phyloP scores from a whole-genome alignment of 2,113 vertebrate genomes.

The Melospiza melodia region DNA sequence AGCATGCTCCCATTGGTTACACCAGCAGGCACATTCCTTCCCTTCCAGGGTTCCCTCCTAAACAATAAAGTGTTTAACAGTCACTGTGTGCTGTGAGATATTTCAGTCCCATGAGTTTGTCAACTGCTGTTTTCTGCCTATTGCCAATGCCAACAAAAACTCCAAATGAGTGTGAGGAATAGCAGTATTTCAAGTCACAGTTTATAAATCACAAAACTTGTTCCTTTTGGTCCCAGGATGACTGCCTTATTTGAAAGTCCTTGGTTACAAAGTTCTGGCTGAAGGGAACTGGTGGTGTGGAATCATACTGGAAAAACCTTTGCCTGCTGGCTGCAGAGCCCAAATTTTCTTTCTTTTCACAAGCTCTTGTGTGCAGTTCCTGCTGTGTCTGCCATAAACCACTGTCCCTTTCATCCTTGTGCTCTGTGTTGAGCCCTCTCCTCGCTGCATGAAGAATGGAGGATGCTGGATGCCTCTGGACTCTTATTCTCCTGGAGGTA shows the following conservation, averaged over 20 bases:
- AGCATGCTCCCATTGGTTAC: not conserved
- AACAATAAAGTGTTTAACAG: conserved; percentile 66
- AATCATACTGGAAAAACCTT: not conserved
- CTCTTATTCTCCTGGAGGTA: not conserved
- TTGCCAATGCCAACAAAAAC: not conserved
- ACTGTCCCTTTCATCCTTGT: not conserved
- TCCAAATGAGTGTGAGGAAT: not conserved
- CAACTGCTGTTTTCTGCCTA: not conserved
- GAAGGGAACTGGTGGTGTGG: not conserved
- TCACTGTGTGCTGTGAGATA: conserved; percentile 43
- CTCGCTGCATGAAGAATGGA: not conserved
- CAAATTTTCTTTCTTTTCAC: not conserved
- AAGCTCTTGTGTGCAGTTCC: not conserved
- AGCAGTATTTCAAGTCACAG: conserved; percentile 3
- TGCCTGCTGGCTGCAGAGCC: not conserved
- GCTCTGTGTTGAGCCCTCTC: not conserved
- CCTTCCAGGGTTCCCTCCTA: conserved; percentile 10
- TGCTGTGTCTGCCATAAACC: not conserved
- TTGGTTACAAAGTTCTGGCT: not conserved
- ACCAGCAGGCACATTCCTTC: not conserved
- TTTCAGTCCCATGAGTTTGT: conserved; percentile 4
- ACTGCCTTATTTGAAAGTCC: not conserved
- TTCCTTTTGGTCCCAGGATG: not conserved
- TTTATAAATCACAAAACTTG: conserved; percentile 37
- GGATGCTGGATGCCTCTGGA: not conserved